These are phyloP conservation scores for Steinernema hermaphroditum DNA, from an alignment of 2,888 invertebrate genomes.

Conservation along the genomic window DNA sequence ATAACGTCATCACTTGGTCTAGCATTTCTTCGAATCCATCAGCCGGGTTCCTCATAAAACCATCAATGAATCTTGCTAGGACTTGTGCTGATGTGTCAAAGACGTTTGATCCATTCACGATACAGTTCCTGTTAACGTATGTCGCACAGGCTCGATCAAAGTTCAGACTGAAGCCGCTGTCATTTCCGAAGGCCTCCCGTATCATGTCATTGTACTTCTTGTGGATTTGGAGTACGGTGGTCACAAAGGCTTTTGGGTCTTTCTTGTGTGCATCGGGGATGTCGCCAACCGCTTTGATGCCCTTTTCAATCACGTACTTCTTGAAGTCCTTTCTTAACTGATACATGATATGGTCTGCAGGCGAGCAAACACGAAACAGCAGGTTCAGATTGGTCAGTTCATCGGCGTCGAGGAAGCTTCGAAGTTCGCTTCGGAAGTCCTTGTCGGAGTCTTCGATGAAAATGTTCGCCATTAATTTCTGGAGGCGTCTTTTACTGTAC, in stretches of 20 bases:
- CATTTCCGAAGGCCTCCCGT: neutral
- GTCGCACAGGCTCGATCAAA: neutral
- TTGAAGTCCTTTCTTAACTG: constrained; percentile 86
- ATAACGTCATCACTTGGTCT: neutral
- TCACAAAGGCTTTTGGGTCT: neutral
- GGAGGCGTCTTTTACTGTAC: constrained; percentile 78
- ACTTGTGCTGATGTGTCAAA: neutral
- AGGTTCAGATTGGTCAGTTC: constrained; percentile 78
- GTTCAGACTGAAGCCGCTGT: neutral
- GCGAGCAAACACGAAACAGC: constrained; percentile 90
- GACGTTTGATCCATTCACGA: neutral
- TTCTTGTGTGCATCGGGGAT: constrained; percentile 69
- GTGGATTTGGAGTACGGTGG: neutral
- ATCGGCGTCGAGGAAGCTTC: constrained; percentile 82
- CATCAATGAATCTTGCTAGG: neutral
- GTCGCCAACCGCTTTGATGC: constrained; percentile 90
- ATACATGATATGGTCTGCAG: constrained; percentile 86
- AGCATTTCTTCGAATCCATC: neutral
- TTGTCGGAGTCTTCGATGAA: constrained; percentile 94
- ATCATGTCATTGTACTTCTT: neutral
- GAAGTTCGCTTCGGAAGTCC: constrained; percentile 84
- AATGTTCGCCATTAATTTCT: constrained; percentile 86
- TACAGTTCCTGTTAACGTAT: neutral
- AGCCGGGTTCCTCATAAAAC: neutral
- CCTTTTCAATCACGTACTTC: constrained; percentile 88